Conservation (phyloP, 2,113 vertebrate genomes). For the Melanocharis versteri region DNA sequence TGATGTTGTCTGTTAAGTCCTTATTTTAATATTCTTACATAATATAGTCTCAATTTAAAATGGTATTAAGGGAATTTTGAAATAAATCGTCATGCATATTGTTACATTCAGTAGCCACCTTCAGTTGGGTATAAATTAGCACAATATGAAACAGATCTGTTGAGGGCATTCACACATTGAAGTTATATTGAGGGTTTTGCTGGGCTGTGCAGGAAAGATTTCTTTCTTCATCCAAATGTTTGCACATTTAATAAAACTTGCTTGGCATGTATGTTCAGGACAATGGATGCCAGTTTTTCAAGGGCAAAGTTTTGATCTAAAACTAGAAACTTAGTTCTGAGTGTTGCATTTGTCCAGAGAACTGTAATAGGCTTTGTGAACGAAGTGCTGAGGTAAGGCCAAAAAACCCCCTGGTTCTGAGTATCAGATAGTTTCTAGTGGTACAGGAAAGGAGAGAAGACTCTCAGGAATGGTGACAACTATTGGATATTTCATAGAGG, state of each 20-base stretch:
- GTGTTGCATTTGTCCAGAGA: background rate
- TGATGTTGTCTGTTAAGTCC: background rate
- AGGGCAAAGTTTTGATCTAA: background rate
- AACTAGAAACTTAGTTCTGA: background rate
- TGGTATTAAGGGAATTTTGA: background rate
- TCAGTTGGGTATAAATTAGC: background rate
- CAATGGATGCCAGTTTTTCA: background rate
- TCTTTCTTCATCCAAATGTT: background rate
- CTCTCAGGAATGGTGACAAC: background rate
- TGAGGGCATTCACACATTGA: background rate
- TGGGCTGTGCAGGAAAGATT: background rate
- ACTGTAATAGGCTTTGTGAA: background rate
- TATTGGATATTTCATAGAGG: background rate
- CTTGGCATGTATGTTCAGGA: background rate
- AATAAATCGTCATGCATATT: background rate
- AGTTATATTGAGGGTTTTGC: background rate
- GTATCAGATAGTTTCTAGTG: background rate
- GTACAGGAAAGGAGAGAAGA: background rate
- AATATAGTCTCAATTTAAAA: background rate
- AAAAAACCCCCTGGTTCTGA: background rate
- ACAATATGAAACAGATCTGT: background rate
- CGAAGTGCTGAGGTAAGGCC: fast-evolving
- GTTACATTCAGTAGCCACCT: background rate
- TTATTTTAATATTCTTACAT: background rate
- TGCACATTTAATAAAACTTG: background rate